phyloP scores from a whole-genome alignment of 2,113 vertebrate species.

The Platichthys flesus region DNA sequence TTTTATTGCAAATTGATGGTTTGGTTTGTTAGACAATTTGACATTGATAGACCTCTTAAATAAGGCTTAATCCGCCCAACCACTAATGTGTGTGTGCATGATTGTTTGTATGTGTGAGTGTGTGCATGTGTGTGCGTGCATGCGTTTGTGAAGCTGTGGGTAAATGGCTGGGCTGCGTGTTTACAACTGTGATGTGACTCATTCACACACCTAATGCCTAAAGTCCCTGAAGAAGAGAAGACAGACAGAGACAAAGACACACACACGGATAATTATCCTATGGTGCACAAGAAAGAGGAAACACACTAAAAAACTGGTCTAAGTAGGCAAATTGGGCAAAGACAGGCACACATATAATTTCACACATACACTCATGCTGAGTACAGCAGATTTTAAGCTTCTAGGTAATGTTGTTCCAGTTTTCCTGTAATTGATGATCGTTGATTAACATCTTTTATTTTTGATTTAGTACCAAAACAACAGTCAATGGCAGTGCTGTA shows the following conservation, averaged over 20 bases:
- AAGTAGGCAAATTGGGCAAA: neutral
- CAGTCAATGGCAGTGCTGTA: neutral
- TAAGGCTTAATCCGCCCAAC: neutral
- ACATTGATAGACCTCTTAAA: constrained; percentile 1
- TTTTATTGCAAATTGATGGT: neutral
- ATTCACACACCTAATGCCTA: neutral
- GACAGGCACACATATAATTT: neutral
- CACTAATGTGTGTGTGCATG: neutral
- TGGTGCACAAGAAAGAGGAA: constrained; percentile 10
- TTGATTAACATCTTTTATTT: neutral
- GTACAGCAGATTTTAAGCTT: neutral
- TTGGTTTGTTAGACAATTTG: constrained; percentile 16
- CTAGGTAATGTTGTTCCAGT: neutral
- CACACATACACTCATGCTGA: neutral
- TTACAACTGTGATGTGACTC: neutral
- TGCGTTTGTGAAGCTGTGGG: neutral
- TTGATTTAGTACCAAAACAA: neutral
- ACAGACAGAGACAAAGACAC: constrained; percentile 2
- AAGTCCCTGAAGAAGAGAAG: neutral
- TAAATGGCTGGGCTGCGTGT: neutral
- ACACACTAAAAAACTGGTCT: neutral
- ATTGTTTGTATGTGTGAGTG: neutral
- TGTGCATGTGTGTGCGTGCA: neutral
- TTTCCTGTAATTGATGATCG: neutral
- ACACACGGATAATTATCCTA: neutral